Conservation (phyloP, 2,113 vertebrate genomes). For the Tretioscincus oriximinensis region DNA sequence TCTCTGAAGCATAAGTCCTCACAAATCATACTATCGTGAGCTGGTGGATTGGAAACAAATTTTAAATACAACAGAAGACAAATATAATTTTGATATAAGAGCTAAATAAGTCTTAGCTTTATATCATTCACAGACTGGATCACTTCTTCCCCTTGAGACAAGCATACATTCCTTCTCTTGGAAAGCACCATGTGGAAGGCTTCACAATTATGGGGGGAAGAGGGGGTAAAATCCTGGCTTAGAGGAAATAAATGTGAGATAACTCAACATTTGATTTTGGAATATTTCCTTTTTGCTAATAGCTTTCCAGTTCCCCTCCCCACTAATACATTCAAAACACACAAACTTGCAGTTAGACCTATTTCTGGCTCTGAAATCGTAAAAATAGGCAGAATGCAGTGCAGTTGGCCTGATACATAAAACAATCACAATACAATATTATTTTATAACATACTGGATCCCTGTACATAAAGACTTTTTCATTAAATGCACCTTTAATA, state of each 20-base stretch:
- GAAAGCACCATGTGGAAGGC: not conserved
- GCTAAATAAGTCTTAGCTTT: not conserved
- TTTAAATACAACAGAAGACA: not conserved
- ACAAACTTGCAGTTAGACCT: no score
- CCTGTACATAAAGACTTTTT: constrained; percentile 4
- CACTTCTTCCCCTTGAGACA: not conserved
- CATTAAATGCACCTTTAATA: not conserved
- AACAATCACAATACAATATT: not conserved
- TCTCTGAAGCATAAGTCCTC: constrained; percentile 34
- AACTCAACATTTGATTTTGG: not conserved
- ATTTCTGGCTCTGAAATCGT: constrained; percentile 7
- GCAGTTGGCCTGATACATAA: not conserved
- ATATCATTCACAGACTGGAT: constrained; percentile 4
- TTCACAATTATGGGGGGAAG: not conserved
- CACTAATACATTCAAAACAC: no score
- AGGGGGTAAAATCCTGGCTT: constrained; percentile 2
- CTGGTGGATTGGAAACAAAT: constrained; percentile 10
- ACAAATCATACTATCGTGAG: constrained; percentile 6
- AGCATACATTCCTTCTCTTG: constrained; percentile 8
- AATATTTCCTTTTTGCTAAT: not conserved
- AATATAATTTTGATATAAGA: constrained; percentile 5
- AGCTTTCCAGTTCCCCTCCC: no score
- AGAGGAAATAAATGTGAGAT: constrained; percentile 2
- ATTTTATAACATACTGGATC: not conserved
- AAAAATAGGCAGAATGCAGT: constrained; percentile 6